Percentiles rank a stretch among this genome's conserved stretches.
phyloP scores from a whole-genome alignment of 2,113 vertebrate genomes.

The Scopus umbretta region DNA sequence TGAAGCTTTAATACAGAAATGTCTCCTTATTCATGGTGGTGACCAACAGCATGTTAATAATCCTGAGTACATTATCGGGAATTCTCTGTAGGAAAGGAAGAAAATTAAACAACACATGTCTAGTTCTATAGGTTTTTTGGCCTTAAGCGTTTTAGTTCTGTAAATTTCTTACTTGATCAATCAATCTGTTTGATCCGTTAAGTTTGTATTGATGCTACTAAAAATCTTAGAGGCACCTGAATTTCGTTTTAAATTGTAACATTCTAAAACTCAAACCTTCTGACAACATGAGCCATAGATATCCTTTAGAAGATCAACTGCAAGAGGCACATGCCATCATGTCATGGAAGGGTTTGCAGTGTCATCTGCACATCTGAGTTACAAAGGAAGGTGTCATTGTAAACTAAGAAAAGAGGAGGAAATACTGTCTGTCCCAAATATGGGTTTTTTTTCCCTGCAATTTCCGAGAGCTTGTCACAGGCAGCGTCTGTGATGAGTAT shows the following conservation, averaged over 20 bases:
- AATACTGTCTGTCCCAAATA: background rate
- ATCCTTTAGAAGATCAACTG: background rate
- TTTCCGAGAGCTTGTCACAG: background rate
- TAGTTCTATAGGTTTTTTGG: background rate
- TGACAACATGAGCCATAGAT: background rate
- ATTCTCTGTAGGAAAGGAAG: background rate
- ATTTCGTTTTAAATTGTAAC: background rate
- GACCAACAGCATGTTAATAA: background rate
- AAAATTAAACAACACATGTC: background rate
- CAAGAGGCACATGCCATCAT: background rate
- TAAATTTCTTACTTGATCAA: background rate
- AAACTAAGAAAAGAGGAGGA: background rate
- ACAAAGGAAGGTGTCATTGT: background rate
- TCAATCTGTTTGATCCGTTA: background rate
- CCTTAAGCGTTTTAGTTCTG: background rate
- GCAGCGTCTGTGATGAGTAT: background rate
- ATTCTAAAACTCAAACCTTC: background rate
- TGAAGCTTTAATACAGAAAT: background rate
- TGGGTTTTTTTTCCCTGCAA: rapidly evolving
- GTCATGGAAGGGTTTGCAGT: background rate
- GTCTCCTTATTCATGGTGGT: background rate
- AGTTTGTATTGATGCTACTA: background rate
- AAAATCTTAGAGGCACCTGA: background rate
- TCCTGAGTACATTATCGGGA: background rate
- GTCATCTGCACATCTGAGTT: background rate